Base-by-base conservation (phyloP, 2,888 invertebrate species). In the Dicranocentrus wangi region DNA sequence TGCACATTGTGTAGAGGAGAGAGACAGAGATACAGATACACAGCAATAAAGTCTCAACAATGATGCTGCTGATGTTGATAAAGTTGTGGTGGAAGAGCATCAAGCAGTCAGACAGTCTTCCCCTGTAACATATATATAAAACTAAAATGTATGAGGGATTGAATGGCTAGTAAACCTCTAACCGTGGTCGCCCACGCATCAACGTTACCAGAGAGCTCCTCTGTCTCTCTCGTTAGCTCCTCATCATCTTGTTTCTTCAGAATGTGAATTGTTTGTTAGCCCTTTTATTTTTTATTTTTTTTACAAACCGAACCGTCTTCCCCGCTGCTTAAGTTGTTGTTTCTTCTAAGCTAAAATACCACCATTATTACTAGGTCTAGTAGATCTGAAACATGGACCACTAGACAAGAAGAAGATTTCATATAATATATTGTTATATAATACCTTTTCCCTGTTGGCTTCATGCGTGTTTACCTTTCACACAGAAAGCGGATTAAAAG, bases 101-200 rank as follows among this genome's bases (percentile, higher is more conserved):
- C 7, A 32, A 21, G 19, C 13, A 63, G 28, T 19, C 10, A 65
- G 2, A 65, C 7, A 42, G 27, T 69, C 68, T 63, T 70, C 70
- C 75, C 80, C 81, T 81, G 81, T 75, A 81, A 81, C 81, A 81
- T 81, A 80, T 68, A 71, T 73, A 69, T 80, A 80, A 39, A 39
- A 68, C 73, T 32, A 51, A 75, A 63, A 61, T 68, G 75, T 70
- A 42, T 60, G 75, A 81, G 75, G 43, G 51, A 75, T 75, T 81
- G 63, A 65, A 63, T 51, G 42, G 75, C 75, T 79, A 82, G 82
- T 82, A 63, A 79, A 69, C 42, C 60, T 75, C 43, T 63, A 75
- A 78, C 82, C 79, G 82, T 82, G 68, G 72, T 82, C 82, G 82
- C 82, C 82, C 82, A 82, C 82, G 82, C 82, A 82, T 68, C 68